phyloP scores from a whole-genome alignment of 2,888 invertebrate species.

The Cosmia trapezina region DNA sequence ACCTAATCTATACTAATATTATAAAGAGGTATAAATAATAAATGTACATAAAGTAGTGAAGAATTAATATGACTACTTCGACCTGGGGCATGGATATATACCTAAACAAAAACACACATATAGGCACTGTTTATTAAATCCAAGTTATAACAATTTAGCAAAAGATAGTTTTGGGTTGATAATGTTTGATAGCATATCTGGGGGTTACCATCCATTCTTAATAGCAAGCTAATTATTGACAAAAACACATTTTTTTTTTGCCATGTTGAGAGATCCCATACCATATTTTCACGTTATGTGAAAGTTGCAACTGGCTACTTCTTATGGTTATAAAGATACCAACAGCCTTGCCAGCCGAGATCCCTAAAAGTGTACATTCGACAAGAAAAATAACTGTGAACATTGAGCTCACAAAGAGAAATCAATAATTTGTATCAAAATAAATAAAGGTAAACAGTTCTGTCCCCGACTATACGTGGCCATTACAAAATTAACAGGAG shows the following conservation, averaged over 20 bases:
- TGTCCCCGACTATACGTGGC: slow-evolving; percentile 47
- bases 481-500: slow-evolving; percentile 67
- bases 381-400: neutral
- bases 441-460: slow-evolving; percentile 15
- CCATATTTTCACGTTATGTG: neutral
- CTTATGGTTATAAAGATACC: neutral
- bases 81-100: too few relatives aligned
- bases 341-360: neutral
- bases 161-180: neutral
- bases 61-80: too few relatives aligned
- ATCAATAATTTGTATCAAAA: neutral
- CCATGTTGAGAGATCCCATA: neutral
- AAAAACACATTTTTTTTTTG: neutral
- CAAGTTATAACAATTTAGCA: too few relatives aligned
- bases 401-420: neutral
- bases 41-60: too few relatives aligned
- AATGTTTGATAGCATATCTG: neutral
- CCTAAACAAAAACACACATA: too few relatives aligned
- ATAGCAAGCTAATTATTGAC: neutral
- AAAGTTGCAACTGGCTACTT: neutral
- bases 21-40: too few relatives aligned
- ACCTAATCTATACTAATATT: too few relatives aligned
- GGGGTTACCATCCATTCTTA: neutral
- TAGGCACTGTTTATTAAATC: too few relatives aligned
- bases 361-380: neutral